Conservation (phyloP, 2,797 vertebrate species). For the Coendou prehensilis region DNA sequence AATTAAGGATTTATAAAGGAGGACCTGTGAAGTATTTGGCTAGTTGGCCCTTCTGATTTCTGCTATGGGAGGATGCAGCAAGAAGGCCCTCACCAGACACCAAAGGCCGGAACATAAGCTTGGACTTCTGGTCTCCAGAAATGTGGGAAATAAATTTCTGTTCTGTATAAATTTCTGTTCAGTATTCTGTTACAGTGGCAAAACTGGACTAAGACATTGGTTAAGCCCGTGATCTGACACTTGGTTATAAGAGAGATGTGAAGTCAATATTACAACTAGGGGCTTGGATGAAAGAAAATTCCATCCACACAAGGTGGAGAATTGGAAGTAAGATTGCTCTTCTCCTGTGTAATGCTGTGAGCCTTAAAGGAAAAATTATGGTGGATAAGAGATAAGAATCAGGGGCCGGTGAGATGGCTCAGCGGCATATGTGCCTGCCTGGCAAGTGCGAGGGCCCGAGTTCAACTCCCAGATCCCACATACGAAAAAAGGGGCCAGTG, state of each 20-base stretch:
- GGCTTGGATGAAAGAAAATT: neutral
- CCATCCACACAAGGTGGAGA: neutral
- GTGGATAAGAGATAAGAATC: neutral
- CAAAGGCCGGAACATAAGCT: neutral
- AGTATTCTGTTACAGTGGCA: neutral
- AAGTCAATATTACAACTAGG: neutral
- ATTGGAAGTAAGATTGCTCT: neutral
- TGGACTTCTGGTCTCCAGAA: neutral
- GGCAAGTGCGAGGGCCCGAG: too few relatives aligned
- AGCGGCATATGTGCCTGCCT: too few relatives aligned
- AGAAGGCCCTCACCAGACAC: neutral
- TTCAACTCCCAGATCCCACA: too few relatives aligned
- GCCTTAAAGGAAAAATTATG: neutral
- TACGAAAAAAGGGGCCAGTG: too few relatives aligned
- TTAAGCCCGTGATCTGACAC: neutral
- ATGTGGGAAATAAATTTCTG: neutral
- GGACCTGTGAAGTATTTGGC: neutral
- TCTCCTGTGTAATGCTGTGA: neutral
- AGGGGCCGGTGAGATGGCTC: too few relatives aligned
- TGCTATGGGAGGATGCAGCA: neutral
- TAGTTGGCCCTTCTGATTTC: neutral
- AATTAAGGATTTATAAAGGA: neutral
- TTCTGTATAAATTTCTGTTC: neutral
- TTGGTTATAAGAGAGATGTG: neutral
- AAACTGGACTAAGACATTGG: neutral